Base-by-base conservation (phyloP, 2,113 vertebrate genomes). In the Lasiurus borealis region DNA sequence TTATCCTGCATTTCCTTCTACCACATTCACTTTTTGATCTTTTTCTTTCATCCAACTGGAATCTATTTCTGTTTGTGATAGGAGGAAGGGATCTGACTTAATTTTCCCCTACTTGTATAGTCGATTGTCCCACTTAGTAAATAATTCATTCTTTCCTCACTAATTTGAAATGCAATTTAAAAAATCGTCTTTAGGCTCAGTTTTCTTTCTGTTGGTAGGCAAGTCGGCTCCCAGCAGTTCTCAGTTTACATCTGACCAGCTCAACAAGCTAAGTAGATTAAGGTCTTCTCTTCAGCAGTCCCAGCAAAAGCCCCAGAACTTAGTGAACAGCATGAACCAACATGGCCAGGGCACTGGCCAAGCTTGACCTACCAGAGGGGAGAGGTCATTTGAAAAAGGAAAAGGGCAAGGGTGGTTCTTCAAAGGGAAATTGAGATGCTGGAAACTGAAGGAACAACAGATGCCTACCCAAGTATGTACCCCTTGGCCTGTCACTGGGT, bases 81-180 rank as follows among this genome's bases (percentile, higher is more conserved):
- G 1, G 64, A 92, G 48, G 48, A 89, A 82, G 29, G 69, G 23
- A 72, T 44, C 46, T 73, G 73, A 83, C 71, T 92, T 93, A 46
- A 78, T 90, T 78, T 82, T 16, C 34, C 15, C n/a, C n/a, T 34
- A 23, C 57, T n/a, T 69, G 46, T 73, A 25, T 72, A 93, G 64
- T 48, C 62, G 36, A 36, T 83, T 95, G 93, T 92, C 62, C 57
- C 40, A n/a, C 16, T 59, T 88, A 46, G 27, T 52, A 76, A 92
- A 91, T 29, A 93, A 78, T 62, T 92, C 80, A 75, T 76, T 69
- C 52, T 90, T 75, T 52, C 59, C 10, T 9, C 4, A 8, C 66
- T 91, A 59, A 77, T 52, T 54, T 69, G 68, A 86, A 96, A 91
- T 68, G 75, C 29, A 80, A 82, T n/a, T 76, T 6, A 0, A 44